Evolutionary conservation across 2,888 invertebrate species (phyloP).

Genomic region (Microchrysa polita): DNA sequence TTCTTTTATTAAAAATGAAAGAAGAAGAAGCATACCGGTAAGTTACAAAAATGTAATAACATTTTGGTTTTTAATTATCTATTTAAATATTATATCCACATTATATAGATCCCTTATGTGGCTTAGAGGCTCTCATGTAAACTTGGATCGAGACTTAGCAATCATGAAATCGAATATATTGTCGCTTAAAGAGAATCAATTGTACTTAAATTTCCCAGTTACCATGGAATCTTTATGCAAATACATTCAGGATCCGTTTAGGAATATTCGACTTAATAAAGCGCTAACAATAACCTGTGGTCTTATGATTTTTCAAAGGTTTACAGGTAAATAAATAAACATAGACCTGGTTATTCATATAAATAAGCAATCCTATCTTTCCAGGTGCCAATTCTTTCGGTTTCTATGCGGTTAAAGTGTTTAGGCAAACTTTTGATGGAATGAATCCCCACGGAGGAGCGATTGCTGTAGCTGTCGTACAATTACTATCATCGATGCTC

Average conservation of each 20-base stretch:
- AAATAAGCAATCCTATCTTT: background rate
- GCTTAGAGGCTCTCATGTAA: conserved; percentile 83
- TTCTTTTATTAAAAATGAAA: conserved; percentile 78
- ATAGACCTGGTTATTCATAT: too few relatives aligned
- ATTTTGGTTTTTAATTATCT: background rate
- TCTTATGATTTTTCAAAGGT: conserved; percentile 89
- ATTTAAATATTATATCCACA: too few relatives aligned
- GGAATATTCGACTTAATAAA: conserved; percentile 68
- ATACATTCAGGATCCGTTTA: conserved; percentile 52
- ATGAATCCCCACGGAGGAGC: conserved; percentile 87
- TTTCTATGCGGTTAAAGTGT: conserved; percentile 87
- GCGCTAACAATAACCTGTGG: conserved; percentile 85
- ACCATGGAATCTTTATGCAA: background rate
- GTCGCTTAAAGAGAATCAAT: conserved; percentile 56
- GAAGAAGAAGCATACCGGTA: conserved; percentile 73
- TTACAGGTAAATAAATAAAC: conserved; percentile 59
- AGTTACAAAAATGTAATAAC: conserved; percentile 11
- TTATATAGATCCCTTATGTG: conserved; percentile 73
- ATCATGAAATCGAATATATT: conserved; percentile 76
- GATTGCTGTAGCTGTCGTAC: conserved; percentile 85
- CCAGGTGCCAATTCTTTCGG: conserved; percentile 83
- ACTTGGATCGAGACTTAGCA: conserved; percentile 78
- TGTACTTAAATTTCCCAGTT: background rate
- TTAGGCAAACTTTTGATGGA: conserved; percentile 82
- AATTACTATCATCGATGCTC: conserved; percentile 82